These are phyloP conservation scores for Apoda limacodes DNA, from an alignment of 2,888 invertebrate species.

Conservation along the genomic window DNA sequence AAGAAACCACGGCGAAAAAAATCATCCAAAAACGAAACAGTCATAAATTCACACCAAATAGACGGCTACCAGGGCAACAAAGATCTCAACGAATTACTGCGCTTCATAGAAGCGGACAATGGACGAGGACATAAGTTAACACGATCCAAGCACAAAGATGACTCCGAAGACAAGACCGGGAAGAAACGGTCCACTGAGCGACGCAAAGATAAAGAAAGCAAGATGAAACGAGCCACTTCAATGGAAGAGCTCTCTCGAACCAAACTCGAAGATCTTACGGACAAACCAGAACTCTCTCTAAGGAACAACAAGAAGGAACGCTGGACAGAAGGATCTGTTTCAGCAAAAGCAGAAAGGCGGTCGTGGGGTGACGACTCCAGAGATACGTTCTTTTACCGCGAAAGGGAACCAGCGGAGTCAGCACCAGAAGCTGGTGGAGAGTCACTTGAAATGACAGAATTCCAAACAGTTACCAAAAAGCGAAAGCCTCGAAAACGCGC, in stretches of 20 bases:
- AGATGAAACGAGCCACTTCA: conserved; percentile 79
- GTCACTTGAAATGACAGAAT: conserved; percentile 75
- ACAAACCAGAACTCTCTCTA: conserved; percentile 62
- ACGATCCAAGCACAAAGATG: conserved; percentile 50
- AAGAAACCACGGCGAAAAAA: conserved; percentile 72
- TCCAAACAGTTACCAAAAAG: conserved; percentile 86
- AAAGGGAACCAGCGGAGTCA: conserved; percentile 25
- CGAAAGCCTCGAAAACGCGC: conserved; percentile 81
- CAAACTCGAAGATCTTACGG: conserved; percentile 78
- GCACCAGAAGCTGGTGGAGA: conserved; percentile 26
- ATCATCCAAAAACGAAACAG: conserved; percentile 70
- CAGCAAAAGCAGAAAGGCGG: conserved; percentile 62
- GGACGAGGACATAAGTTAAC: conserved; percentile 41
- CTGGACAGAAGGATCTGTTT: conserved; percentile 17
- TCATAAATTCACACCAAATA: conserved; percentile 72
- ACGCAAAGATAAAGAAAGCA: conserved; percentile 48
- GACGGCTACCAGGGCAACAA: conserved; percentile 85
- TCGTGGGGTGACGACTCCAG: conserved; percentile 77
- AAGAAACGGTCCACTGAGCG: conserved; percentile 65
- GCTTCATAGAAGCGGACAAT: conserved; percentile 76
- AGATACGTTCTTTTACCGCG: conserved; percentile 41
- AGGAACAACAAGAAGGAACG: conserved; percentile 53
- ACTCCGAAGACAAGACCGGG: conserved; percentile 50
- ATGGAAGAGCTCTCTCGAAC: conserved; percentile 85
- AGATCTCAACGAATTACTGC: conserved; percentile 80